A percentile compares a stretch with the other conserved stretches of the same genome.
Evolutionary conservation across 1,140 invertebrate genomes (phyloP).

Genomic region (Trypoxylus dichotomus): DNA sequence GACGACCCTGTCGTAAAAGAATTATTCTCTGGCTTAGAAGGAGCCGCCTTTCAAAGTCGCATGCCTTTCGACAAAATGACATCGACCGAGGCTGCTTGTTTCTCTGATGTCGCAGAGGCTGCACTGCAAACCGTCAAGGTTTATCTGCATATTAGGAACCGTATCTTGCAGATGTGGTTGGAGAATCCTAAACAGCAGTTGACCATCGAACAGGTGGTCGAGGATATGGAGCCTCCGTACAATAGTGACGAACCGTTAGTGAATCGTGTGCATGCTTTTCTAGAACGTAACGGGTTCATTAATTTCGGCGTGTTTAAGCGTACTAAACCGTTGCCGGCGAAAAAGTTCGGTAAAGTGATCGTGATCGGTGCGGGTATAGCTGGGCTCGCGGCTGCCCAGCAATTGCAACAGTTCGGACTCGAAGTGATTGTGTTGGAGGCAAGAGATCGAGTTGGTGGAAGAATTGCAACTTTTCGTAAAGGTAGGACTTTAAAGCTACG

Average conservation of each 20-base stretch:
- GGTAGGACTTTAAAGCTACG: conserved; percentile 50
- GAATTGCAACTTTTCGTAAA: conserved; percentile 96
- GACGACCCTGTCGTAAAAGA: conserved; percentile 53
- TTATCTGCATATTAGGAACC: conserved; percentile 91
- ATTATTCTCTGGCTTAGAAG: conserved; percentile 72
- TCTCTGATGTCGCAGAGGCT: conserved; percentile 84
- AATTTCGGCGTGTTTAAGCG: conserved; percentile 98
- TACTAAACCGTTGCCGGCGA: conserved; percentile 72
- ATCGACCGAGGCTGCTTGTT: conserved; percentile 89
- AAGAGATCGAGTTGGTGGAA: conserved; percentile 91
- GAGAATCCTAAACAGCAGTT: conserved; percentile 94
- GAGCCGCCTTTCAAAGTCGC: conserved; percentile 90
- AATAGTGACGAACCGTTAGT: conserved; percentile 85
- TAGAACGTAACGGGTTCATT: conserved; percentile 96
- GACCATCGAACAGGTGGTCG: conserved; percentile 77
- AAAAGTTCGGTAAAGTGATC: conserved; percentile 87
- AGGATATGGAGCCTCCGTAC: conserved; percentile 86
- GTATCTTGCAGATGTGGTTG: conserved; percentile 94
- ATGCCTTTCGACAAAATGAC: conserved; percentile 95
- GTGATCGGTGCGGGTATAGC: conserved; percentile 94
- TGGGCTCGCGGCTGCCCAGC: conserved; percentile 90
- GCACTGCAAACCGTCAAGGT: conserved; percentile 84
- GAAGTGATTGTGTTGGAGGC: conserved; percentile 95
- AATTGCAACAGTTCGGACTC: conserved; percentile 94
- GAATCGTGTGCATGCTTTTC: conserved; percentile 84